Base-by-base conservation (phyloP, 2,113 vertebrate genomes). In the Agapornis roseicollis region DNA sequence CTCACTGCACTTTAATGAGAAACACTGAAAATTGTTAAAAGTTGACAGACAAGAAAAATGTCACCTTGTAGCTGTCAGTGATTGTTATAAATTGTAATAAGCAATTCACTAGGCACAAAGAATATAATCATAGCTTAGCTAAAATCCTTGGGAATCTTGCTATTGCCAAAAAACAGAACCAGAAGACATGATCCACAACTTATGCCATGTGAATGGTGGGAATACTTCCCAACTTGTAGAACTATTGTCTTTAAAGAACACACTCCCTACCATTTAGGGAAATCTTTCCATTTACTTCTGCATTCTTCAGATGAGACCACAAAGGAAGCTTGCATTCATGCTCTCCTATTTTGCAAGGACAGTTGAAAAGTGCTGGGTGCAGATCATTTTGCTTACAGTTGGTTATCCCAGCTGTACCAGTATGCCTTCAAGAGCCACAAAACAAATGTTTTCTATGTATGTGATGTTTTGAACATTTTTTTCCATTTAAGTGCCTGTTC, bases 371-470 rank as follows among this genome's bases (percentile, higher is more conserved):
- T 55, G 25, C 28, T 72, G 28, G 50, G 28, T 49, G 20, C 47
- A 35, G 7, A 42, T 13, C 5, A 31, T 33, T 52, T 65, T 22
- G 25, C n/a, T 50, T n/a, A 17, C 12, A 61, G 18, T 7, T 65
- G 41, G n/a, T 55, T 35, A 17, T 1, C 8, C 17, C 55, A 63
- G 16, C 16, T 60, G 13, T 7, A 49, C 33, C 11, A 49, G 3
- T 1, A n/a, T 13, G 15, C 29, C 24, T 61, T 25, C n/a, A 61
- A 37, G 35, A 74, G 22, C 10, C 6, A 2, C 35, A 55, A 24
- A 63, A 24, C 10, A 44, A 56, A 5, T 0, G 1, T 24, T 39
- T 66, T 33, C 47, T 3, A 17, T 3, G 6, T 23, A 12, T 18
- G 19, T 22, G 27, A 12, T 3, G 6, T 13, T 61, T 35, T 41